A percentile compares a stretch with the other conserved stretches of the same genome.
phyloP scores from a whole-genome alignment of 2,113 vertebrate species.

The Leptocoma aspasia region DNA sequence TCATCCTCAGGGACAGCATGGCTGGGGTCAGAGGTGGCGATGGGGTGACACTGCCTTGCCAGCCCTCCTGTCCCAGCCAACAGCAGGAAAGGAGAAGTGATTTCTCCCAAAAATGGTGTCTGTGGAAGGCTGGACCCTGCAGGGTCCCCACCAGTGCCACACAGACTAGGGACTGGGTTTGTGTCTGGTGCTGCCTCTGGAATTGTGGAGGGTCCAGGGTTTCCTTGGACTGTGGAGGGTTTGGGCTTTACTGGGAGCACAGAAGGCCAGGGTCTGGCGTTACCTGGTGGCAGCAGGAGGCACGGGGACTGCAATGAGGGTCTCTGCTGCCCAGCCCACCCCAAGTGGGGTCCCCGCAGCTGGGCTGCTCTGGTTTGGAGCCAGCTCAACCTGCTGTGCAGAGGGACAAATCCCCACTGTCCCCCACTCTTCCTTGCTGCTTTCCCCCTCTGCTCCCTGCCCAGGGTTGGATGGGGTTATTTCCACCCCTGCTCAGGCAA shows the following conservation, averaged over 20 bases:
- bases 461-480: rapidly evolving
- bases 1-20: rapidly evolving
- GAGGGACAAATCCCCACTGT: background rate
- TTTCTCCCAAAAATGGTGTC: rapidly evolving
- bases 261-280: background rate
- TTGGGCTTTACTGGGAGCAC: rapidly evolving
- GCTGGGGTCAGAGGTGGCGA: background rate
- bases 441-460: background rate
- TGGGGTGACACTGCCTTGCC: background rate
- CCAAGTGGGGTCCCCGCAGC: rapidly evolving
- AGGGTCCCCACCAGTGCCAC: rapidly evolving
- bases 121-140: background rate
- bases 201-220: too few relatives aligned
- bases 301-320: rapidly evolving
- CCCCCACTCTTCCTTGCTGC: background rate
- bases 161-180: background rate
- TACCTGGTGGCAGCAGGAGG: background rate
- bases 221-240: rapidly evolving
- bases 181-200: background rate
- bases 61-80: background rate
- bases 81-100: rapidly evolving
- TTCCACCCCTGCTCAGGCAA: background rate
- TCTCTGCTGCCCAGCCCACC: background rate
- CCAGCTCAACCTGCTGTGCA: rapidly evolving
- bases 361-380: background rate